Evolutionary conservation across 1,140 invertebrate genomes (phyloP).

Genomic region (Penaeus chinensis): DNA sequence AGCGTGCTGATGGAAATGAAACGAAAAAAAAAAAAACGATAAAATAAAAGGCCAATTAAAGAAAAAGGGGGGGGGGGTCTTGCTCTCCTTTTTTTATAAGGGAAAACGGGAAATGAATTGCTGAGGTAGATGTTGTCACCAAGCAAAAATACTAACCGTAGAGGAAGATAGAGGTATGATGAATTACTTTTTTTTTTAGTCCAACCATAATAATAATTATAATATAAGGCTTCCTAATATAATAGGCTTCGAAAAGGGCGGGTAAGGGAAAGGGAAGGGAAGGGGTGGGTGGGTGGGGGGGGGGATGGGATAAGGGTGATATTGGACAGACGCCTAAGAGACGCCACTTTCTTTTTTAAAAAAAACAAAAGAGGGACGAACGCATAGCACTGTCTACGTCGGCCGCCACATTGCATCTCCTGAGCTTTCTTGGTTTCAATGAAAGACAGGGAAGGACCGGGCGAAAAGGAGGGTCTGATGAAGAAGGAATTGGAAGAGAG

Average conservation of each 20-base stretch:
- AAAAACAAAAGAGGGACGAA: not conserved
- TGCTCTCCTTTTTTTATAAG: conserved; percentile 32
- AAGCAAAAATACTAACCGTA: conserved; percentile 45
- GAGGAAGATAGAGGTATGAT: not conserved
- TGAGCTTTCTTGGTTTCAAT: not conserved
- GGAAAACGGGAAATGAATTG: conserved; percentile 45
- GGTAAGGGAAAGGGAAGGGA: too few species aligned
- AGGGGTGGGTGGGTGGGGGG: too few species aligned
- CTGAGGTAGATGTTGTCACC: conserved; percentile 57
- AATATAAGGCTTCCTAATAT: too few species aligned
- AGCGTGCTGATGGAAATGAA: conserved; percentile 53
- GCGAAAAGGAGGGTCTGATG: not conserved
- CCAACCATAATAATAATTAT: too few species aligned
- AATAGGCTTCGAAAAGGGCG: too few species aligned
- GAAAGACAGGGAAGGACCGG: not conserved
- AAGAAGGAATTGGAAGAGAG: not conserved
- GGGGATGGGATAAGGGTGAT: too few species aligned
- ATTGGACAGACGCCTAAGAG: too few species aligned
- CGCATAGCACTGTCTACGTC: conserved; percentile 51
- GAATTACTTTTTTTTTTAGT: too few species aligned
- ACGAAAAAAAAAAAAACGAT: conserved; percentile 20
- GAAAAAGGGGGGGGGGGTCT: conserved; percentile 38
- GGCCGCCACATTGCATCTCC: conserved; percentile 25
- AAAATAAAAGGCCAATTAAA: conserved; percentile 31
- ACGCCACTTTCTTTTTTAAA: too few species aligned